These are phyloP conservation scores for Phyllotis vaccarum DNA, from an alignment of 2,797 vertebrate genomes.

Conservation along the genomic window DNA sequence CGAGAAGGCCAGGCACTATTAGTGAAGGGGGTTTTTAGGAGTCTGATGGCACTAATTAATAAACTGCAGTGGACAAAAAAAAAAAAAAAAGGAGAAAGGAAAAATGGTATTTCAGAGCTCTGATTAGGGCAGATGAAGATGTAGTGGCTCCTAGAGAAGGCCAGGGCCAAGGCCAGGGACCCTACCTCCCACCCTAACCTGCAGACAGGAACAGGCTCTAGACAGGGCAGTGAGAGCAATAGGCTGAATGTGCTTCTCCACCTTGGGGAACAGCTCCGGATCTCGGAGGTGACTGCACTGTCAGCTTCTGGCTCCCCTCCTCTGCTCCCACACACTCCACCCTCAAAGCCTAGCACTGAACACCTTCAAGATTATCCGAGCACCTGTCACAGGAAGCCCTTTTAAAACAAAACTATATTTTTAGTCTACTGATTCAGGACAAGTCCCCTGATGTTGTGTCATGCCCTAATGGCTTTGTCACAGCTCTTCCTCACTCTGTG, in stretches of 20 bases:
- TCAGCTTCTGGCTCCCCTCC: not conserved
- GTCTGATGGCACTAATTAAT: conserved; percentile 67
- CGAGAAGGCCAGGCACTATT: not conserved
- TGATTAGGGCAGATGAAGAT: conserved; percentile 40
- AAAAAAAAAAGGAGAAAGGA: not conserved
- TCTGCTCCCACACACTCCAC: not conserved
- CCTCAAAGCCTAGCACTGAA: not conserved
- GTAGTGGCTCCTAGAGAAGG: not conserved
- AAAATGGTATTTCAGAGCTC: conserved; percentile 56
- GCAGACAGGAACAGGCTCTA: not conserved
- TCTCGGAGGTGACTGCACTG: not conserved
- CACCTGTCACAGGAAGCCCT: conserved; percentile 41
- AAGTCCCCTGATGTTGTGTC: not conserved
- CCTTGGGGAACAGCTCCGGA: not conserved
- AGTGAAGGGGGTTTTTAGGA: not conserved
- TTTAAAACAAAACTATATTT: conserved; percentile 41
- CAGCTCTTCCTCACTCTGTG: not conserved
- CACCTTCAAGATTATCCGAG: not conserved
- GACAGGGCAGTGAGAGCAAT: not conserved
- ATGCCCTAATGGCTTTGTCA: no score
- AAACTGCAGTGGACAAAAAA: conserved; percentile 59
- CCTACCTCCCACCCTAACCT: not conserved
- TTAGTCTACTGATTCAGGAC: conserved; percentile 20
- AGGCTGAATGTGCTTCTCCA: not conserved
- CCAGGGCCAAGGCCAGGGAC: not conserved